Base-by-base conservation (phyloP, 2,113 vertebrate genomes). In the Megaceryle maxima region DNA sequence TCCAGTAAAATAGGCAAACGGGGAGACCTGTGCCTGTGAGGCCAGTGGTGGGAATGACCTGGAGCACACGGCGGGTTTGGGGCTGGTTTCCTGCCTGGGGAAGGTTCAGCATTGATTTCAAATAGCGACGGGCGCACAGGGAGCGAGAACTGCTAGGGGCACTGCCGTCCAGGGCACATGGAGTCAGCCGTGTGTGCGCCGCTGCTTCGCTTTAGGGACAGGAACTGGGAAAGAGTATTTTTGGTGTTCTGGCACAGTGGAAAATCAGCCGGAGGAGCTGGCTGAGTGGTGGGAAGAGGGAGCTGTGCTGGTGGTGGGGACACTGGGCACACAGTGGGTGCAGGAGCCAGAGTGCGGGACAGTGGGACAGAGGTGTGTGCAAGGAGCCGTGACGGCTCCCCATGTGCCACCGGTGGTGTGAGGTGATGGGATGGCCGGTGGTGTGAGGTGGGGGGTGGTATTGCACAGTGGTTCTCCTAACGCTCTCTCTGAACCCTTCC, bases 401-500 rank as follows among this genome's bases (percentile, higher is more conserved):
- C 2, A 9, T 7, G 2, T 41, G 43, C 33, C 15, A 10, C 43
- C 2, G 2, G 22, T 19, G 16, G 22, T 8, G 64, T 16, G 72
- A 75, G 35, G 26, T 3, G 46, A 5, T 3, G 57, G 63, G 48
- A 6, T 60, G 64, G 43, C 14, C 55, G 55, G 39, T 11, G 39
- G 37, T 10, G 60, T 13, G 74, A 77, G n/a, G 21, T 4, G 39
- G 5, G 48, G 57, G 51, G 9, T 63, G 16, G 43, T 11, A 0
- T 20, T 11, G 70, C 83, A 8, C 24, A 17, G n/a, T 2, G 0
- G 39, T 13, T 88, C 69, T 95, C 55, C 92, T 94, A 95, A 92
- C 51, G 51, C 73, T 93, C 67, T 97, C 94, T 97, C 81, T 97
- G 94, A 44, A 95, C 87, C 84, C 88, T 92, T 96, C 86, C 98